Evolutionary conservation across 2,113 vertebrate genomes (phyloP), one percentile per base, ranked within the genome.

Genomic region (Carettochelys insculpta): DNA sequence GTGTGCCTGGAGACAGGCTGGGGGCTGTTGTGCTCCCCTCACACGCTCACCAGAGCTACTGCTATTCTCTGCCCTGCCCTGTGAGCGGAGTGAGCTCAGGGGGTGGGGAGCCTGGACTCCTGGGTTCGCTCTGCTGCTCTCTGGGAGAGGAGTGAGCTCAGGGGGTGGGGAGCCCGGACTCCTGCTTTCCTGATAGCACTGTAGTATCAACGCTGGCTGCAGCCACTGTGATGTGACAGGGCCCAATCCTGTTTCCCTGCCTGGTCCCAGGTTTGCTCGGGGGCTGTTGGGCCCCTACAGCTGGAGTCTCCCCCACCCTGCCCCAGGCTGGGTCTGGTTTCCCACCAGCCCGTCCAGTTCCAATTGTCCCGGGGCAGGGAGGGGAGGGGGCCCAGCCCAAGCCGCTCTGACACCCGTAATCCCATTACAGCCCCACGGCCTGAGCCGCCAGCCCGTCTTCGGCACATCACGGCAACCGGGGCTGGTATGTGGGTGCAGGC

Each of bases 381-480:
- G 68, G 76, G 80, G 65, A 2, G 25, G 86, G 90, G 92, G 84
- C 82, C 88, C 65, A 90, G 78, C 45, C 10, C 13, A 80, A 38
- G 65, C 89, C 95, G 96, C 95, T 95, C 96, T 71, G 45, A 58
- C 50, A 73, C 79, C 96, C 92, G 86, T 96, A 97, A 97, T 97
- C 97, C 96, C 96, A 97, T 97, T 97, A 97, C 51, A 6, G 34
- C 53, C 92, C 93, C 85, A 58, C 75, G 87, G 81, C 93, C 76
- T 85, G 89, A 41, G 86, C 94, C 81, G 91, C 93, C 96, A 93
- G 92, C 83, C 92, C 65, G 89, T 91, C 96, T 96, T 95, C 95
- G 76, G 47, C 92, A 94, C 95, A 94, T 94, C 96, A 95, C 94
- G 76, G 97, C 96, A 97, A 97, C 97, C 92, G 81, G 92, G 92